A percentile compares a stretch with the other conserved stretches of the same genome.
These are phyloP conservation scores for Mustela lutreola DNA, from an alignment of 2,113 vertebrate species.

Conservation along the genomic window DNA sequence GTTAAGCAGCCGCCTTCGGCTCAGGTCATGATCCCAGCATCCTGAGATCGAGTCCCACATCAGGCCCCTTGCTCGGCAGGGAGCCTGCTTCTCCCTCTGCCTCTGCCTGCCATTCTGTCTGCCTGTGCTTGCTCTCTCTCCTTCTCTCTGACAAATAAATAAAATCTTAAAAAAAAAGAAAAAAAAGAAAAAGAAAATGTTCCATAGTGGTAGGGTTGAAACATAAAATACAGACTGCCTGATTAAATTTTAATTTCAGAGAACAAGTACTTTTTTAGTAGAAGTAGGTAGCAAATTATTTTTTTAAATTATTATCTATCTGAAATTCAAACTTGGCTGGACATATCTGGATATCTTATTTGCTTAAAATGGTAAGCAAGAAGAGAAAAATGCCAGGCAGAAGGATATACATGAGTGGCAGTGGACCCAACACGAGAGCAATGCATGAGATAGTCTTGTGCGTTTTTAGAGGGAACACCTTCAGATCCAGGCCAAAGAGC, in stretches of 20 bases:
- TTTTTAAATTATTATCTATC: background rate
- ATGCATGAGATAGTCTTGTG: background rate
- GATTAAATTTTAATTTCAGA: background rate
- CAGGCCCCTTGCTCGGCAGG: too few relatives aligned
- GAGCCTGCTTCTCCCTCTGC: too few relatives aligned
- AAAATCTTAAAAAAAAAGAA: too few relatives aligned
- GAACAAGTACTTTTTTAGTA: background rate
- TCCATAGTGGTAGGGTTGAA: background rate
- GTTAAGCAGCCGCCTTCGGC: too few relatives aligned
- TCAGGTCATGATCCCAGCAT: too few relatives aligned
- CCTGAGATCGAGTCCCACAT: too few relatives aligned
- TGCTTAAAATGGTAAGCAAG: background rate
- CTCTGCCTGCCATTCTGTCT: too few relatives aligned
- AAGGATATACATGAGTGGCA: background rate
- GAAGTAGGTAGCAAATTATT: background rate
- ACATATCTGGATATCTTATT: background rate
- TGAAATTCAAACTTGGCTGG: conserved; percentile 25
- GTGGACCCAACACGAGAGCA: background rate
- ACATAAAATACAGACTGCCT: conserved; percentile 11
- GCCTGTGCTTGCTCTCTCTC: too few relatives aligned
- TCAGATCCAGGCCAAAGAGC: background rate
- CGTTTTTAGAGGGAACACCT: background rate
- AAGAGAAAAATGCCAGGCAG: background rate
- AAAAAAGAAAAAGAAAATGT: background rate
- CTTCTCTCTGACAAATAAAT: too few relatives aligned